A percentile compares a stretch with the other conserved stretches of the same genome.
phyloP scores from a whole-genome alignment of 2,888 invertebrate genomes.

The Spodoptera exigua region DNA sequence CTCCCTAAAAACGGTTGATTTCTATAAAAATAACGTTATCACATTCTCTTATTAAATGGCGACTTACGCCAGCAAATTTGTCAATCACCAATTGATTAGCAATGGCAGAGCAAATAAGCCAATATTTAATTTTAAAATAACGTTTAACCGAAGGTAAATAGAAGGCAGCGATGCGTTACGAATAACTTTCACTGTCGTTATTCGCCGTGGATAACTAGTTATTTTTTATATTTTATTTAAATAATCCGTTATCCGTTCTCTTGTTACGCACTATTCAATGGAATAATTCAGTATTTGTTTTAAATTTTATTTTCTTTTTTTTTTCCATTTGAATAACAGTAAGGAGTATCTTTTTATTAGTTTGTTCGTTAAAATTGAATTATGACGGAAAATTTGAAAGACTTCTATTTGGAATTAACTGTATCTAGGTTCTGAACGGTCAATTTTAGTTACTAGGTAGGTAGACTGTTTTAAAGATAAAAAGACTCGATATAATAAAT shows the following conservation, averaged over 20 bases:
- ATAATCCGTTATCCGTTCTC: slow-evolving; percentile 59
- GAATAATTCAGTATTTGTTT: slow-evolving; percentile 37
- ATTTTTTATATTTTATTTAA: slow-evolving; percentile 53
- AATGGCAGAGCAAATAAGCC: slow-evolving; percentile 62
- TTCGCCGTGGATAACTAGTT: slow-evolving; percentile 64
- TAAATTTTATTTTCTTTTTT: slow-evolving; percentile 10
- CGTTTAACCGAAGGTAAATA: slow-evolving; percentile 62
- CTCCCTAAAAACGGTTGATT: slow-evolving; percentile 35
- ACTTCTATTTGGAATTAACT: too few relatives aligned
- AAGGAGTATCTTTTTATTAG: neutral
- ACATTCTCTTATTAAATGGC: slow-evolving; percentile 43
- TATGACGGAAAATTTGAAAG: slow-evolving; percentile 6
- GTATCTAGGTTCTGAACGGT: neutral
- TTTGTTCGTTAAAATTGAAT: slow-evolving; percentile 14
- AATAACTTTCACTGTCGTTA: slow-evolving; percentile 76
- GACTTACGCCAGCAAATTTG: slow-evolving; percentile 48
- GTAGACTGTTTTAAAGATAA: neutral
- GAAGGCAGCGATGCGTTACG: slow-evolving; percentile 67
- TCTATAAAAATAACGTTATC: slow-evolving; percentile 46
- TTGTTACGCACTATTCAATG: slow-evolving; percentile 57
- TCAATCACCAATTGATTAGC: slow-evolving; percentile 65
- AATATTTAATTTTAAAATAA: slow-evolving; percentile 73
- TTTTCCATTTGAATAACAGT: slow-evolving; percentile 22
- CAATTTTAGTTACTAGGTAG: neutral
- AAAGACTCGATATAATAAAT: slow-evolving; percentile 12